A percentile compares a stretch with the other conserved stretches of the same genome.
These are phyloP conservation scores for Drosophila paucipuncta DNA, from an alignment of 2,888 invertebrate species.

Conservation along the genomic window DNA sequence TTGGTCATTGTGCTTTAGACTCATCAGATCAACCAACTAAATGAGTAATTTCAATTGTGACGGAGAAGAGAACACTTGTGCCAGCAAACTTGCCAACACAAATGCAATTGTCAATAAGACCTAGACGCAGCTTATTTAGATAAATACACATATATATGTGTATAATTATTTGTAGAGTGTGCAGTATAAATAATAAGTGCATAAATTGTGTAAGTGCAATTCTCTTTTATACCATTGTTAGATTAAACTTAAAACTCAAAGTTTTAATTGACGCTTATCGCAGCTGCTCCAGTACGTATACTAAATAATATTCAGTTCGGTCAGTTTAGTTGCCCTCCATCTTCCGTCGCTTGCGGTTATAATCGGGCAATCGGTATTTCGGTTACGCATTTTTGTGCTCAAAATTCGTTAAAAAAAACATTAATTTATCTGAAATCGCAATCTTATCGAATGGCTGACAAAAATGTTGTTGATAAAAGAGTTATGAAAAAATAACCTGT, in stretches of 20 bases:
- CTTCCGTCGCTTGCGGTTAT: slow-evolving; percentile 21
- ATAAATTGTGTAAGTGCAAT: background rate
- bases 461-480: background rate
- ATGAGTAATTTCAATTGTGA: background rate
- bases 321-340: slow-evolving; percentile 23
- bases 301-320: background rate
- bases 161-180: too few relatives aligned
- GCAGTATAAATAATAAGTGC: too few relatives aligned
- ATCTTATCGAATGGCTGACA: background rate
- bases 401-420: background rate
- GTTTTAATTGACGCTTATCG: slow-evolving; percentile 21
- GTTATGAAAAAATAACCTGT: too few relatives aligned
- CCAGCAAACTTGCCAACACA: background rate
- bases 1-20: background rate
- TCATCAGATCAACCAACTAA: background rate
- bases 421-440: background rate
- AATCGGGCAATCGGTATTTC: background rate
- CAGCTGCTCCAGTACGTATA: background rate
- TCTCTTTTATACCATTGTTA: background rate
- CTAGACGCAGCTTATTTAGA: background rate
- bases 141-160: background rate
- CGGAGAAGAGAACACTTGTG: background rate
- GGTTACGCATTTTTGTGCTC: background rate
- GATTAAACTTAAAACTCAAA: background rate
- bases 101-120: background rate